These are phyloP conservation scores for Gasterosteus aculeatus DNA, from an alignment of 2,113 vertebrate species.

Conservation along the genomic window DNA sequence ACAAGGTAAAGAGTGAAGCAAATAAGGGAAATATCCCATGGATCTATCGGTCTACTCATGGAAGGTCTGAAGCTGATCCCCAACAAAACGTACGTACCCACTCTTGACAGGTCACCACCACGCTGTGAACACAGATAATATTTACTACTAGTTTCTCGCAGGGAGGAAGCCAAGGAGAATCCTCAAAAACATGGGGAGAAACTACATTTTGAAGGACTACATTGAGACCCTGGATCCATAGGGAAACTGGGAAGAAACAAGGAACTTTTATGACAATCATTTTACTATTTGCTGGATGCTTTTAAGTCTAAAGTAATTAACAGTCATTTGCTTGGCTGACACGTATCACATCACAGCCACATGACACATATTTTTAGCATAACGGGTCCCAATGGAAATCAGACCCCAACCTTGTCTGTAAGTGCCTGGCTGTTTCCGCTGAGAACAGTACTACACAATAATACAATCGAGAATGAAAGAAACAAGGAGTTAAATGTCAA, in stretches of 20 bases:
- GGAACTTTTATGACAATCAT: constrained; percentile 1
- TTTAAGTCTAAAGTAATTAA: constrained; percentile 21
- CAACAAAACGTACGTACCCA: neutral
- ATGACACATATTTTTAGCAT: constrained; percentile 19
- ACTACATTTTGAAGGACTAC: constrained; percentile 2
- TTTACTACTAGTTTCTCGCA: neutral
- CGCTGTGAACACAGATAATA: neutral
- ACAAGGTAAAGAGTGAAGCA: neutral
- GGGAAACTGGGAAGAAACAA: too few relatives aligned
- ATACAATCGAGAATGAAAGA: neutral
- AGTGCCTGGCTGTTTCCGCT: neutral
- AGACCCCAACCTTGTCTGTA: neutral
- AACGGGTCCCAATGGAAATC: constrained; percentile 6
- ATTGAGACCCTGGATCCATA: neutral
- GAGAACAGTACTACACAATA: neutral
- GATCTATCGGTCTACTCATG: neutral
- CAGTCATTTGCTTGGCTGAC: neutral
- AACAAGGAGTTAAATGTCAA: constrained; percentile 13
- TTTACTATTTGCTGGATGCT: constrained; percentile 31
- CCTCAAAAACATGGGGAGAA: neutral
- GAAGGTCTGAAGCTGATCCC: neutral
- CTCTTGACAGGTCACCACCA: neutral
- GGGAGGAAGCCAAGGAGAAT: neutral
- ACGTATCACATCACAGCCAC: neutral
- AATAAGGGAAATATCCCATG: neutral